Evolutionary conservation across 2,888 invertebrate genomes (phyloP).

Genomic region (Malachius bipustulatus): DNA sequence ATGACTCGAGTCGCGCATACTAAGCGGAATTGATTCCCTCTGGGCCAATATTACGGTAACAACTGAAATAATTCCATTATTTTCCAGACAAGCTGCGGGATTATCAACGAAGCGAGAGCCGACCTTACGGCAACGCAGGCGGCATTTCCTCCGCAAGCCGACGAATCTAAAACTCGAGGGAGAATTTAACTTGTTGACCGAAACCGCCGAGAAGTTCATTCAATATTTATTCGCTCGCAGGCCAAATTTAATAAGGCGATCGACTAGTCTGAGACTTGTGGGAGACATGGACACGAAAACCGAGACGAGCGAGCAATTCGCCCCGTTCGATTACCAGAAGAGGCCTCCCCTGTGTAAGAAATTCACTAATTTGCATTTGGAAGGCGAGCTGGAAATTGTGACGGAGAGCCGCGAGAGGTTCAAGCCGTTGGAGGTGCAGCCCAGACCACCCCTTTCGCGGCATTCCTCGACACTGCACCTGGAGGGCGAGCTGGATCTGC

Average conservation of each 20-base stretch:
- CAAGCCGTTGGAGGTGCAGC: slow-evolving; percentile 35
- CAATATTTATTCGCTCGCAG: slow-evolving; percentile 36
- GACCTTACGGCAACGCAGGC: no score
- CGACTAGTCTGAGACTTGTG: slow-evolving; percentile 30
- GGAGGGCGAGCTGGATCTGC: slow-evolving; percentile 38
- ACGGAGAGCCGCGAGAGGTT: slow-evolving; percentile 38
- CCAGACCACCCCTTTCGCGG: slow-evolving; percentile 35
- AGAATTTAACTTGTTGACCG: slow-evolving; percentile 37
- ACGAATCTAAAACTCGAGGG: slow-evolving; percentile 42
- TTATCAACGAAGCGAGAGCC: no score
- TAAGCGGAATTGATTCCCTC: no score
- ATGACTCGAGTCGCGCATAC: no score
- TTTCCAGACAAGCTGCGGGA: no score
- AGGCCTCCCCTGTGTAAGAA: slow-evolving; percentile 36
- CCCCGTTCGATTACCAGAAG: slow-evolving; percentile 36
- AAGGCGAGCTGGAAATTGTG: slow-evolving; percentile 34
- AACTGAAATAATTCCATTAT: no score
- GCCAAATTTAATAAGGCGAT: slow-evolving; percentile 36
- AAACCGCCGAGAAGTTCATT: slow-evolving; percentile 39
- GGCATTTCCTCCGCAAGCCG: slow-evolving; percentile 22
- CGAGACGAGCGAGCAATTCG: slow-evolving; percentile 40
- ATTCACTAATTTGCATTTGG: slow-evolving; percentile 38
- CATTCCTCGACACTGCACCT: slow-evolving; percentile 38
- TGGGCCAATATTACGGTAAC: no score
- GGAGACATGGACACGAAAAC: slow-evolving; percentile 38